Conservation (phyloP, 2,888 invertebrate genomes). For the Temnothorax ravouxi region DNA sequence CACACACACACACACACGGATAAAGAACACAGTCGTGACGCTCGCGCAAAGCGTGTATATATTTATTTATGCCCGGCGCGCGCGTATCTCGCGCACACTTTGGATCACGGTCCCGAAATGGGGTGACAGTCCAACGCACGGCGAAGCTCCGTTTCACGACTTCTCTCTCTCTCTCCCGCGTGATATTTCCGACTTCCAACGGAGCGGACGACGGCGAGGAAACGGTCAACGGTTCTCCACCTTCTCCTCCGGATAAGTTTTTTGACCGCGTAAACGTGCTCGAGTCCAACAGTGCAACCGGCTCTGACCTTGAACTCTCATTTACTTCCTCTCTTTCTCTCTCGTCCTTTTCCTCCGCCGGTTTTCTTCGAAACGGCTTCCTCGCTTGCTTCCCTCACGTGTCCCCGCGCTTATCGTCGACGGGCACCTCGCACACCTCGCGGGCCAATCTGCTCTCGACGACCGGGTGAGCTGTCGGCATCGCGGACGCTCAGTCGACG, state of each 20-base stretch:
- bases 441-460: conserved; percentile 27
- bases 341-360: not conserved
- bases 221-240: not conserved
- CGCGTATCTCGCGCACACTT: conserved; percentile 70
- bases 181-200: conserved; percentile 49
- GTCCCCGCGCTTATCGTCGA: conserved; percentile 6
- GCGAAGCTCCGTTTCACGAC: conserved; percentile 41
- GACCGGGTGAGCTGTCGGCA: conserved; percentile 32
- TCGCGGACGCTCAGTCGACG: conserved; percentile 56
- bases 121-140: conserved; percentile 69
- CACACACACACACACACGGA: not conserved
- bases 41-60: conserved; percentile 62
- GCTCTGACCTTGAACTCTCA: conserved; percentile 75
- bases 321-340: conserved; percentile 51
- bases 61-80: conserved; percentile 70
- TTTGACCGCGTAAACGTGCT: conserved; percentile 52
- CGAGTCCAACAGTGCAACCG: conserved; percentile 61
- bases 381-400: not conserved
- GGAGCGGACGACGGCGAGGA: not conserved
- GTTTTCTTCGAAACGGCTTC: too few species aligned
- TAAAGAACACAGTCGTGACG: conserved; percentile 35
- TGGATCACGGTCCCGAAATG: conserved; percentile 78
- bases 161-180: conserved; percentile 18
- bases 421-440: conserved; percentile 1
- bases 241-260: conserved; percentile 41